Evolutionary conservation across 2,113 vertebrate genomes (phyloP).

Genomic region (Rattus rattus): DNA sequence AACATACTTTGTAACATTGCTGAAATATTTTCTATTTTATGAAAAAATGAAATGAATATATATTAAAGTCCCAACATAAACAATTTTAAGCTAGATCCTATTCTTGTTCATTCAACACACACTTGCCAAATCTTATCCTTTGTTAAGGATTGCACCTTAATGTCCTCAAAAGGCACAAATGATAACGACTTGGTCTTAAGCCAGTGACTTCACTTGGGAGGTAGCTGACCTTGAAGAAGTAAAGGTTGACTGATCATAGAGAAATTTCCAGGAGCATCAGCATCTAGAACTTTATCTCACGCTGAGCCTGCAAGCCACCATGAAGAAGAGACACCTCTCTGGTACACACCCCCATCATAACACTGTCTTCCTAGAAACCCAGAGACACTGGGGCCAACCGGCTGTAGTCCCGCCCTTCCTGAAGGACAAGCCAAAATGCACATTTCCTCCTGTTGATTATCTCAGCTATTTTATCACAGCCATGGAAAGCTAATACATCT

Average conservation of each 20-base stretch:
- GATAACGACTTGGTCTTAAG: neutral
- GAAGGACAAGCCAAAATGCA: neutral
- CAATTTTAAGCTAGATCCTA: conserved; percentile 6
- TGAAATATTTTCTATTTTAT: conserved; percentile 10
- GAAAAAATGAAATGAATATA: neutral
- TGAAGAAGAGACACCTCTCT: neutral
- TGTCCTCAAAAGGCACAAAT: neutral
- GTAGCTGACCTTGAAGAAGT: neutral
- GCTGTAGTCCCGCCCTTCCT: neutral
- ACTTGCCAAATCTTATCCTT: neutral
- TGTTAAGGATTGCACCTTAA: neutral
- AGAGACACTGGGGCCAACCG: neutral
- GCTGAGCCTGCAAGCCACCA: neutral
- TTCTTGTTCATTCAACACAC: conserved; percentile 21
- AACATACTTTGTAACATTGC: neutral
- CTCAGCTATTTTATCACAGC: neutral
- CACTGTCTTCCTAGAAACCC: neutral
- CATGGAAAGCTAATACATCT: neutral
- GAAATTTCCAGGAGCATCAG: neutral
- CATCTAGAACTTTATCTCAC: neutral
- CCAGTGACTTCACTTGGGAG: neutral
- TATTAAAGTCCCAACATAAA: neutral
- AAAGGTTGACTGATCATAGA: neutral
- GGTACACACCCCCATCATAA: neutral
- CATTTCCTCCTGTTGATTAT: neutral